These are phyloP conservation scores for Caenorhabditis japonica DNA, from an alignment of 2,888 invertebrate species.

Conservation along the genomic window DNA sequence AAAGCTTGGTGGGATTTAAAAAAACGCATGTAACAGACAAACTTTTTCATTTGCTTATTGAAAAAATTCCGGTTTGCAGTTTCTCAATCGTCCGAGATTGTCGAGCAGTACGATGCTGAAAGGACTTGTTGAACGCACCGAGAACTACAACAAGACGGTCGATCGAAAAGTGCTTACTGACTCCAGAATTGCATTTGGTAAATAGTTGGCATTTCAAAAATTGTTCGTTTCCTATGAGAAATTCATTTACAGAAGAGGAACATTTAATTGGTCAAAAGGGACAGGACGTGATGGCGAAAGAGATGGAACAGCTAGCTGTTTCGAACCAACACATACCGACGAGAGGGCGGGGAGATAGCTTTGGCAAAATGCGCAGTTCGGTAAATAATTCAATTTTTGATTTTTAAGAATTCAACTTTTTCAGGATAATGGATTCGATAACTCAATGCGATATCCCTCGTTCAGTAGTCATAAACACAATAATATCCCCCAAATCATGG, in stretches of 20 bases:
- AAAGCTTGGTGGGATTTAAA: too few relatives aligned
- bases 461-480: too few relatives aligned
- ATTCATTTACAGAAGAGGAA: slow-evolving; percentile 19
- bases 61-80: too few relatives aligned
- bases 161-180: slow-evolving; percentile 37
- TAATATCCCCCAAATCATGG: too few relatives aligned
- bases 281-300: background rate
- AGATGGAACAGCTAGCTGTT: slow-evolving; percentile 4
- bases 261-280: slow-evolving; percentile 14
- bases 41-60: too few relatives aligned
- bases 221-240: too few relatives aligned
- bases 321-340: slow-evolving; percentile 25
- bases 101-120: slow-evolving; percentile 32
- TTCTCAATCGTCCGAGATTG: slow-evolving; percentile 22
- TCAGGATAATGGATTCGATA: background rate
- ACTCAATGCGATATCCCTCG: too few relatives aligned
- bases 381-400: slow-evolving; percentile 1
- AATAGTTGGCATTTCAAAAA: too few relatives aligned
- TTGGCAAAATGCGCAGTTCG: slow-evolving; percentile 41
- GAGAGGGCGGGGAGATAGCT: slow-evolving; percentile 35
- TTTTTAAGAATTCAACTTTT: background rate
- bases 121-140: slow-evolving; percentile 41
- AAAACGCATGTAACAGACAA: too few relatives aligned
- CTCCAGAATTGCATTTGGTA: slow-evolving; percentile 45
- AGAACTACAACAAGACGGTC: slow-evolving; percentile 32